Conservation (phyloP, 2,888 invertebrate genomes). For the Agonopterix alstromeriana region DNA sequence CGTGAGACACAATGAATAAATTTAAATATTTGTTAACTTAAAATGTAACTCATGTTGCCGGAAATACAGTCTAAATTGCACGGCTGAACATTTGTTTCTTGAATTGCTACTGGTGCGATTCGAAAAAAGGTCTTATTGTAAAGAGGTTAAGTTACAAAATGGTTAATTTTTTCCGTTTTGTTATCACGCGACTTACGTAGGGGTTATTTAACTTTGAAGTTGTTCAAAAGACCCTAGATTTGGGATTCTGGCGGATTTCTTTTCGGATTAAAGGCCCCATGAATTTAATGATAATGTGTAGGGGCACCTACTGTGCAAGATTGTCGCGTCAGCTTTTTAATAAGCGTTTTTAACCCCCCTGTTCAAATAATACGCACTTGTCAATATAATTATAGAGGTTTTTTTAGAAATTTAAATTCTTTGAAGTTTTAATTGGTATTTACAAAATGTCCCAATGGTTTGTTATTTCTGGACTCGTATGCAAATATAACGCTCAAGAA, state of each 20-base stretch:
- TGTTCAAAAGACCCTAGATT: slow-evolving; percentile 72
- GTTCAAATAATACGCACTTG: too few relatives aligned
- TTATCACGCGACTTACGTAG: slow-evolving; percentile 29
- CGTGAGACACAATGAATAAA: slow-evolving; percentile 49
- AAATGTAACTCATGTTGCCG: slow-evolving; percentile 76
- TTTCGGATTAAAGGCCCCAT: slow-evolving; percentile 73
- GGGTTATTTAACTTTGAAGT: slow-evolving; percentile 75
- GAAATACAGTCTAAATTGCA: slow-evolving; percentile 76
- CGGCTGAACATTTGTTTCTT: slow-evolving; percentile 66
- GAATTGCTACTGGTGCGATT: slow-evolving; percentile 26
- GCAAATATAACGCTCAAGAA: too few relatives aligned
- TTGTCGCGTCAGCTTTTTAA: slow-evolving; percentile 49
- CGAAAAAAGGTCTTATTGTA: slow-evolving; percentile 36
- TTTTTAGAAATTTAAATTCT: too few relatives aligned
- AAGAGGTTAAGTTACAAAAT: slow-evolving; percentile 29
- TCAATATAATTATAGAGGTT: too few relatives aligned
- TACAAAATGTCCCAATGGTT: background rate
- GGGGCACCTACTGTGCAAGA: slow-evolving; percentile 25
- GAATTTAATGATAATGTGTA: slow-evolving; percentile 72
- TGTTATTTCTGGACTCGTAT: too few relatives aligned
- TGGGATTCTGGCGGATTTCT: slow-evolving; percentile 72
- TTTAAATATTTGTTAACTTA: slow-evolving; percentile 76
- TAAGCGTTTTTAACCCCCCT: slow-evolving; percentile 2
- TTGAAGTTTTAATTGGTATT: too few relatives aligned
- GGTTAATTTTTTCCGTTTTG: slow-evolving; percentile 16